Base-by-base conservation (phyloP, 2,113 vertebrate genomes). In the Ranitomeya imitator region DNA sequence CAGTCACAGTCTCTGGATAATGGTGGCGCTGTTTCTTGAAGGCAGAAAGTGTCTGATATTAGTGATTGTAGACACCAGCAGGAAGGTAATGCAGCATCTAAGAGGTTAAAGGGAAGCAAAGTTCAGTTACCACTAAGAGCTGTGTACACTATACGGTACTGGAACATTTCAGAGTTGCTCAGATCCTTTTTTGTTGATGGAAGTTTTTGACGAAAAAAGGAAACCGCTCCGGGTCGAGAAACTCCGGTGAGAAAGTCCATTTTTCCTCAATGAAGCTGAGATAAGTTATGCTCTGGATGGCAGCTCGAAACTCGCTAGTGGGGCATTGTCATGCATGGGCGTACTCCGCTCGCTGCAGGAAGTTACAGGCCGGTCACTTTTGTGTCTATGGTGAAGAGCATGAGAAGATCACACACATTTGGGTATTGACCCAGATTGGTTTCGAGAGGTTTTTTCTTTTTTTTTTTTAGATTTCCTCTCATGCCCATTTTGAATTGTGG, bases 151-250 rank as follows among this genome's bases (percentile, higher is more conserved):
- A 12, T 65, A 51, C 31, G 31, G 37, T 7, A 45, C 60, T 26
- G 59, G 31, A 12, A 65, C 19, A 13, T 65, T 63, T 45, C 60
- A 82, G 8, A 63, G 31, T 51, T 63, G 15, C 80, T 83, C 37
- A 21, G 60, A 83, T 83, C 80, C 80, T 51, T 83, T n/a, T 83
- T 63, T 60, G 18, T 37, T 15, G 26, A 61, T 81, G 79, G 57
- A 82, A 82, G 23, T 61, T 52, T 26, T 26, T 21, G 31, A 2
- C 18, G n/a, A 65, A 81, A 60, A 60, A 82, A n/a, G 80, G 80
- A 60, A 83, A 59, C 31, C 2, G 59, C 4, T 13, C 0, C 5
- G 59, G 80, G 80, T 52, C 52, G 60, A 65, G 80, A 83, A 83
- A 83, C 80, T 63, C 6, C 0, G 60, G 59, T 65, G 60, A 51